A percentile compares a stretch with the other conserved stretches of the same genome.
These are phyloP conservation scores for Dreissena rostriformis DNA, from an alignment of 1,140 invertebrate genomes.

Conservation along the genomic window DNA sequence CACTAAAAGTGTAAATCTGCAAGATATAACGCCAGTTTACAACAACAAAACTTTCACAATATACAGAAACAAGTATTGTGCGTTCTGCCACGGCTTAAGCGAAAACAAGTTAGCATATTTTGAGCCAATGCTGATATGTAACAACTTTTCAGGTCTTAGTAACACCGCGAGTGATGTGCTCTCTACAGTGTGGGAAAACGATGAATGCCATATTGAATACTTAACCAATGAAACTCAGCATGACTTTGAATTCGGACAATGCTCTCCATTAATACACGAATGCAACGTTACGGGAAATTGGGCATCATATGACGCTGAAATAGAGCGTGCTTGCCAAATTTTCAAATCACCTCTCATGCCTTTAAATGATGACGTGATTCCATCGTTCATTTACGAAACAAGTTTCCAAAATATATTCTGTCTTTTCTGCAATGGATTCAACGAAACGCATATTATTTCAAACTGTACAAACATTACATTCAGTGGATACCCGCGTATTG, in stretches of 20 bases:
- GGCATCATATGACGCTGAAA: background rate
- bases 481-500: background rate
- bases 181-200: background rate
- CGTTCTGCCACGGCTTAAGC: background rate
- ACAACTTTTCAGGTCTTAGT: background rate
- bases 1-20: too few relatives aligned
- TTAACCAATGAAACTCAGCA: background rate
- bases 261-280: background rate
- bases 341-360: background rate
- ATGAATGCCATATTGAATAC: background rate
- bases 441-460: background rate
- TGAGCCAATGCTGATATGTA: background rate
- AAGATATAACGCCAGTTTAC: too few relatives aligned
- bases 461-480: background rate
- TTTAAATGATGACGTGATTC: too few relatives aligned
- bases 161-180: background rate
- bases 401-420: slow-evolving; percentile 9
- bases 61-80: slow-evolving; percentile 4
- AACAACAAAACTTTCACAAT: background rate
- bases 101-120: background rate
- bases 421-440: slow-evolving; percentile 5
- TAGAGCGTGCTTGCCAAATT: background rate
- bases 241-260: background rate
- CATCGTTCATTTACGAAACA: too few relatives aligned
- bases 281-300: slow-evolving; percentile 1